Evolutionary conservation across 2,797 vertebrate genomes (phyloP), one percentile per base, ranked within the genome.

Genomic region (Galago senegalensis): DNA sequence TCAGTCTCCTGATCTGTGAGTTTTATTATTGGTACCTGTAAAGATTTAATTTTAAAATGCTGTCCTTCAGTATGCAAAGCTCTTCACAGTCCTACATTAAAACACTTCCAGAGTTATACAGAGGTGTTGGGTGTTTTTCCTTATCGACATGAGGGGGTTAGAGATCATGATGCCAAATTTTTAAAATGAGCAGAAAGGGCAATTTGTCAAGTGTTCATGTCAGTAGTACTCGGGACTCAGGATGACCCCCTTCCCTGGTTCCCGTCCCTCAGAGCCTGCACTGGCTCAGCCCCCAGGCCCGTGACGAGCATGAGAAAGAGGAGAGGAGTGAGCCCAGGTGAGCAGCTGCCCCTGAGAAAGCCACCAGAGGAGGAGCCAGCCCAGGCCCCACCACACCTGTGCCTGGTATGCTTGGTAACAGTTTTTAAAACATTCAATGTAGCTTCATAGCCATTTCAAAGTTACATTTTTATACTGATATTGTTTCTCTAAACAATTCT

Each of bases 1-100:
- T 99, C 99, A 0, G 99, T 99, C 98, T 99, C 99, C 98, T 99
- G 99, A 98, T 99, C 99, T 5, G 99, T 99, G 97, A 99, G 99
- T 98, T 99, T 99, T 98, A 99, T 99, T 98, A 99, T 99, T 93
- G 99, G 99, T 97, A 99, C 99, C 99, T 99, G 95, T 63, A 93
- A 61, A 97, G 67, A 97, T 80, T 40, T 37, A 43, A 83, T 94
- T 92, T 85, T 87, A 89, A 97, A 89, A 84, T 37, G 49, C 0
- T 20, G 46, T 46, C 49, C 56, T 83, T 96, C 88, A 79, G 29
- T 63, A 95, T 63, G 46, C 92, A 84, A 40, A 4, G 5, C 20
- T 70, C n/a, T 84, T 34, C 70, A 65, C 0, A 5, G 58, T 61
- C 5, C 18, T n/a, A 18, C 49, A 73, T 67, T 72, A 79, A 70